Evolutionary conservation across 2,797 vertebrate genomes (phyloP).

Genomic region (Coranthus polyacanthus): DNA sequence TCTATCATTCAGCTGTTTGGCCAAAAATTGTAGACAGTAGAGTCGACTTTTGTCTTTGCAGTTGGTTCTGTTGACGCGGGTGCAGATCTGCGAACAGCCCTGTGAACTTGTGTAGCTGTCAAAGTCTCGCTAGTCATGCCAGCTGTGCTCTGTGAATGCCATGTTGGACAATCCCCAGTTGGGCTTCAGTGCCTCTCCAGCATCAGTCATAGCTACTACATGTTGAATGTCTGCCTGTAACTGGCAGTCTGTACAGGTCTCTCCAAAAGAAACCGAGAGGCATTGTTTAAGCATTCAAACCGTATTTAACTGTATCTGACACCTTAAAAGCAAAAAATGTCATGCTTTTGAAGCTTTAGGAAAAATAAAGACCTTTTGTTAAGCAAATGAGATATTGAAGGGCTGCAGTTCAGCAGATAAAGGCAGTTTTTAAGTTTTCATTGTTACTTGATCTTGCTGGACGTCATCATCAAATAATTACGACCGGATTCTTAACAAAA

Average conservation of each 20-base stretch:
- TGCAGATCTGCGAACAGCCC: slow-evolving; percentile 27
- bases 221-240: slow-evolving; percentile 18
- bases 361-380: not conserved
- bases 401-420: not conserved
- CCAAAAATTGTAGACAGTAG: not conserved
- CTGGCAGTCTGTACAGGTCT: slow-evolving; percentile 11
- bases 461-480: no score
- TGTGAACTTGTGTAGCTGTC: slow-evolving; percentile 29
- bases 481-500: no score
- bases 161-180: slow-evolving; percentile 31
- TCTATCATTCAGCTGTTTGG: slow-evolving; percentile 4
- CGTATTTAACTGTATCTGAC: not conserved
- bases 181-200: slow-evolving; percentile 19
- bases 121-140: slow-evolving; percentile 21
- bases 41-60: slow-evolving; percentile 12
- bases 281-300: slow-evolving; percentile 5
- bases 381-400: not conserved
- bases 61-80: slow-evolving; percentile 8
- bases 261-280: slow-evolving; percentile 11
- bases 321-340: not conserved
- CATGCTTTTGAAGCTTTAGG: not conserved
- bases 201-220: slow-evolving; percentile 18
- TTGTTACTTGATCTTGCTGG: not conserved
- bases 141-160: slow-evolving; percentile 35
- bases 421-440: not conserved